These are phyloP conservation scores for Siphamia tubifer DNA, from an alignment of 2,113 vertebrate species.

Conservation along the genomic window DNA sequence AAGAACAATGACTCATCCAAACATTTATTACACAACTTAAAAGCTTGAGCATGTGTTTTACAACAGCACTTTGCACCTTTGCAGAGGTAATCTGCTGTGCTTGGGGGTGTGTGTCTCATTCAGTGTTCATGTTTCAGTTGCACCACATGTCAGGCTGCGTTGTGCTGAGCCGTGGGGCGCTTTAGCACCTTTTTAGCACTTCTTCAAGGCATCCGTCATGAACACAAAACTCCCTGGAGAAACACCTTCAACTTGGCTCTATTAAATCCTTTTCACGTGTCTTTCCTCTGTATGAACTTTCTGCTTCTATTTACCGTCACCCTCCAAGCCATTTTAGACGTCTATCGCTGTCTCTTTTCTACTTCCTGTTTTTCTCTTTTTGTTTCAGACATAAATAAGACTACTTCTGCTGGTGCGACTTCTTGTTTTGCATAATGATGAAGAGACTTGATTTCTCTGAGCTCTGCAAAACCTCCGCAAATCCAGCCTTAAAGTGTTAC, in stretches of 20 bases:
- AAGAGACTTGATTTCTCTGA: too few species aligned
- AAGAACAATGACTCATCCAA: not conserved
- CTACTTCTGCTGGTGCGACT: too few species aligned
- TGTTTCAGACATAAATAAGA: too few species aligned
- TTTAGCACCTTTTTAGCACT: constrained; percentile 43
- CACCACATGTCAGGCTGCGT: not conserved
- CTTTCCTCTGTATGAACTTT: not conserved
- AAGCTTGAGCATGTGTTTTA: not conserved
- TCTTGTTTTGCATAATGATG: too few species aligned
- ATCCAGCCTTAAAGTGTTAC: too few species aligned
- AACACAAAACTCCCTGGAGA: not conserved
- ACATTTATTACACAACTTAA: not conserved
- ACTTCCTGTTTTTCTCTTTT: too few species aligned
- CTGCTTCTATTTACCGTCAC: not conserved
- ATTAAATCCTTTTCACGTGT: not conserved
- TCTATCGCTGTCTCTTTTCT: not conserved
- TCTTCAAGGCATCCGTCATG: not conserved
- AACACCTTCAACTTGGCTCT: not conserved
- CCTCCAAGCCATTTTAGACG: too few species aligned
- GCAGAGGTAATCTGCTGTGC: not conserved
- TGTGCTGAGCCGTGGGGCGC: not conserved
- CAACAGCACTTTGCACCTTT: constrained; percentile 32
- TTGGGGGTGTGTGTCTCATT: not conserved
- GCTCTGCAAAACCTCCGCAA: too few species aligned
- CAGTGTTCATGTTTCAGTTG: constrained; percentile 15